phyloP scores from a whole-genome alignment of 2,888 invertebrate genomes.

The Cerastoderma edule region DNA sequence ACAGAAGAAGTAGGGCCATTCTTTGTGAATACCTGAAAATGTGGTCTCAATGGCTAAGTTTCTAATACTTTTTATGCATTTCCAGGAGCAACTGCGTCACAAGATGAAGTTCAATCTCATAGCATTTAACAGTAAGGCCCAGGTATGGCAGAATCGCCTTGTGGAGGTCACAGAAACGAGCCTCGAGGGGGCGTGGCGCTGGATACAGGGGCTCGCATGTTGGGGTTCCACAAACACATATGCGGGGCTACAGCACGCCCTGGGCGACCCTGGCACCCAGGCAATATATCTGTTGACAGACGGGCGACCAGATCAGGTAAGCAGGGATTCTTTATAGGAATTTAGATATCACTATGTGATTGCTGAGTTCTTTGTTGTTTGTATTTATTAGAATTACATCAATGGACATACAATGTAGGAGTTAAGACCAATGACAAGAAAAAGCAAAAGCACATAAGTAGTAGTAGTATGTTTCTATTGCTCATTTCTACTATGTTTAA shows the following conservation, averaged over 20 bases:
- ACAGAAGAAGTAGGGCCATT: no score
- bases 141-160: slow-evolving; percentile 81
- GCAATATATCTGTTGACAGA: slow-evolving; percentile 83
- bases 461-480: no score
- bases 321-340: no score
- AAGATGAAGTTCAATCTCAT: slow-evolving; percentile 83
- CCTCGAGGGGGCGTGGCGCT: slow-evolving; percentile 79
- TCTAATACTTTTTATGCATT: background rate
- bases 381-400: no score
- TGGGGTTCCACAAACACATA: slow-evolving; percentile 83
- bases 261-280: slow-evolving; percentile 81
- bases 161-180: slow-evolving; percentile 82
- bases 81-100: slow-evolving; percentile 83
- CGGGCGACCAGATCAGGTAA: slow-evolving; percentile 84
- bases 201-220: slow-evolving; percentile 80
- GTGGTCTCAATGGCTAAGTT: background rate
- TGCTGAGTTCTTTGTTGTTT: no score
- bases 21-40: no score
- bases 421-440: no score
- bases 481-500: no score
- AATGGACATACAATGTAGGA: no score
- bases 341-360: no score
- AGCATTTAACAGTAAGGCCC: slow-evolving; percentile 79
- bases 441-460: no score
- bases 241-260: slow-evolving; percentile 81